These are phyloP conservation scores for Camponotus fellah DNA, from an alignment of 2,888 invertebrate genomes.

Conservation along the genomic window DNA sequence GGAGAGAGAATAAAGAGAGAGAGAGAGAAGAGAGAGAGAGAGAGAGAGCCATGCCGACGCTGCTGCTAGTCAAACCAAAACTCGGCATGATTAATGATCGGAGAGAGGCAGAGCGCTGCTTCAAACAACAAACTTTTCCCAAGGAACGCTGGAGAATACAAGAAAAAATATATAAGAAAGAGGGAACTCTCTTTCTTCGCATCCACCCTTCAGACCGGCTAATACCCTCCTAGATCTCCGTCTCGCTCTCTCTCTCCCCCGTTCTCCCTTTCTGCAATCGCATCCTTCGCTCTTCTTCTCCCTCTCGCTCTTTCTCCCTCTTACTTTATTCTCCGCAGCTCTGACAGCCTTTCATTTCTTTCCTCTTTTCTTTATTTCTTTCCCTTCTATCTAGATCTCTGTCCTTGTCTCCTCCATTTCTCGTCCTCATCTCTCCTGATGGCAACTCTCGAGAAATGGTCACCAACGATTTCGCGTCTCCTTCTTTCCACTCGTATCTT, in stretches of 20 bases:
- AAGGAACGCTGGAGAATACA: conserved; percentile 86
- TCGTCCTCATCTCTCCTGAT: conserved; percentile 25
- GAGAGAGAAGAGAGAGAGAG: conserved; percentile 69
- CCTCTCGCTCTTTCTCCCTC: conserved; percentile 62
- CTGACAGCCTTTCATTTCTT: conserved; percentile 81
- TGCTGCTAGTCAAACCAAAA: conserved; percentile 85
- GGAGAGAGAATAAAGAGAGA: conserved; percentile 81
- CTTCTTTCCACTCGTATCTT: conserved; percentile 53
- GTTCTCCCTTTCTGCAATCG: conserved; percentile 57
- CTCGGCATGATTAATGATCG: conserved; percentile 88
- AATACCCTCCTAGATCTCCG: conserved; percentile 84
- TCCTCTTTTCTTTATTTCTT: conserved; percentile 73
- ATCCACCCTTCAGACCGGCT: conserved; percentile 85
- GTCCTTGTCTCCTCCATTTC: conserved; percentile 41
- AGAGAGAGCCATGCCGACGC: conserved; percentile 78
- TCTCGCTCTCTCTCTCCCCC: conserved; percentile 73
- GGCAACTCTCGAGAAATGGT: conserved; percentile 50
- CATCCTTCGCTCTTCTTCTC: conserved; percentile 51
- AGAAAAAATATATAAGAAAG: conserved; percentile 85
- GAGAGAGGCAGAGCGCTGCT: conserved; percentile 86
- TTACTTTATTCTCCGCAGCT: conserved; percentile 73
- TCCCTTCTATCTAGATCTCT: conserved; percentile 52
- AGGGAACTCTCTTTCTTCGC: conserved; percentile 86
- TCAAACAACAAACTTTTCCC: conserved; percentile 90
- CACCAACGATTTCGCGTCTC: conserved; percentile 34